Conservation (phyloP, 2,113 vertebrate genomes). For the Hypanus sabinus region DNA sequence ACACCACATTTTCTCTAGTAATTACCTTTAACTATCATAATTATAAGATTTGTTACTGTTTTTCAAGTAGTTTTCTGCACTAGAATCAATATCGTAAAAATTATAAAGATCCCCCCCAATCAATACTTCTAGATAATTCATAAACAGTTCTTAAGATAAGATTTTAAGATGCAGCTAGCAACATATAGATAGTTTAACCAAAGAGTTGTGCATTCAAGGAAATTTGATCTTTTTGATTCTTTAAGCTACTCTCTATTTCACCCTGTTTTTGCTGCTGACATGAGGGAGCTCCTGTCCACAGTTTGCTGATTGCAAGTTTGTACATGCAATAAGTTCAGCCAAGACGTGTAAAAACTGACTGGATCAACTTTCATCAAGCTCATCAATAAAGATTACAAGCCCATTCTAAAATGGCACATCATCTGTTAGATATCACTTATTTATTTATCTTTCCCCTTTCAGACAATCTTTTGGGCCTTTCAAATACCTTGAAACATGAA, state of each 20-base stretch:
- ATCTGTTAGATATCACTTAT: not conserved
- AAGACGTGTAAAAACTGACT: not conserved
- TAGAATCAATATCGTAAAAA: not conserved
- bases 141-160: no score
- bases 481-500: conserved; percentile 24
- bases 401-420: not conserved
- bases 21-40: no score
- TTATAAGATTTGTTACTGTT: no score
- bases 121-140: not conserved
- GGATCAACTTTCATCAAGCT: not conserved
- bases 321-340: not conserved
- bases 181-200: not conserved
- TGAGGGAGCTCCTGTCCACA: not conserved
- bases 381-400: not conserved
- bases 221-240: not conserved
- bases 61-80: no score
- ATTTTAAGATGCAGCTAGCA: not conserved
- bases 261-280: not conserved
- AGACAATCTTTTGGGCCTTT: not conserved
- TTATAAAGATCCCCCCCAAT: not conserved
- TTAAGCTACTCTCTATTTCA: not conserved
- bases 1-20: not conserved
- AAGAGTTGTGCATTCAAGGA: not conserved
- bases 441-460: not conserved
- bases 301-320: not conserved